These are phyloP conservation scores for Alethe diademata DNA, from an alignment of 2,113 vertebrate species.

Conservation along the genomic window DNA sequence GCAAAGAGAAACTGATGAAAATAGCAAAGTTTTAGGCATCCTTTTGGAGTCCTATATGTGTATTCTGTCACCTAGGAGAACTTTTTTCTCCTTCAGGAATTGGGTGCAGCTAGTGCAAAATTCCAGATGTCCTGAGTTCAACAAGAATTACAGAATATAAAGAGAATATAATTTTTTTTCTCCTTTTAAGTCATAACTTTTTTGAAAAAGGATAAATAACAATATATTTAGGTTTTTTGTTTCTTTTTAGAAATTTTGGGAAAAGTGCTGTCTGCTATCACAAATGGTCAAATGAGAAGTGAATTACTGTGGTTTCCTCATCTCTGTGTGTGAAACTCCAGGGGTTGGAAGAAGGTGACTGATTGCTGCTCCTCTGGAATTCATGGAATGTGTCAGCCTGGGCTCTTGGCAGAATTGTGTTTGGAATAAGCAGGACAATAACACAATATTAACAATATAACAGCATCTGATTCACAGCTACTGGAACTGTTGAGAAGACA, in stretches of 20 bases:
- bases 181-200: not conserved
- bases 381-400: not conserved
- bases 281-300: not conserved
- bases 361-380: not conserved
- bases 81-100: not conserved
- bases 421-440: not conserved
- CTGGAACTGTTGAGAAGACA: not conserved
- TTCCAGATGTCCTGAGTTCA: not conserved
- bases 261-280: not conserved
- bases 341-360: no score
- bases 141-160: not conserved
- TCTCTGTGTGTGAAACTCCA: not conserved
- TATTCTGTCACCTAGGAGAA: not conserved
- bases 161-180: not conserved
- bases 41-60: not conserved
- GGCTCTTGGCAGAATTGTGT: not conserved
- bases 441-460: not conserved
- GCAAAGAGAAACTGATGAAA: not conserved
- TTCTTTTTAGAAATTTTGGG: not conserved
- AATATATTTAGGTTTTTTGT: not conserved
- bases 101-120: not conserved
- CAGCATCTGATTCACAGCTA: not conserved
- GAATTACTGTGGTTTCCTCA: not conserved
- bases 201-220: not conserved
- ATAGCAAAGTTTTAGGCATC: not conserved